phyloP scores from a whole-genome alignment of 2,888 invertebrate species.

The Torymus aiolomorphi region DNA sequence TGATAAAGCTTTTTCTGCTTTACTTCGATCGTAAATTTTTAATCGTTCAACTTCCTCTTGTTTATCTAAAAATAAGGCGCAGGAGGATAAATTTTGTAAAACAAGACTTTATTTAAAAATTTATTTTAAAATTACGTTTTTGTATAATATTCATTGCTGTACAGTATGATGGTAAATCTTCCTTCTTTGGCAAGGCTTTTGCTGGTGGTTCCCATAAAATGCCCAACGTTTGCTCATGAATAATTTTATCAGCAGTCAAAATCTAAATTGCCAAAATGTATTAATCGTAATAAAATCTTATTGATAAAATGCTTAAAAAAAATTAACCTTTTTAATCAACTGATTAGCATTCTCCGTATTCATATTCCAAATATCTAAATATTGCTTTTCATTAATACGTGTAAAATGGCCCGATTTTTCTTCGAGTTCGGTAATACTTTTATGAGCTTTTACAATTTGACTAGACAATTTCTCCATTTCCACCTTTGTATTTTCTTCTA shows the following conservation, averaged over 20 bases:
- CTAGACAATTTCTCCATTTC: conserved; percentile 83
- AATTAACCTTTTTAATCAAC: conserved; percentile 75
- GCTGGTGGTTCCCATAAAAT: conserved; percentile 78
- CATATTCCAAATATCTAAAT: conserved; percentile 80
- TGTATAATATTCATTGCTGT: conserved; percentile 63
- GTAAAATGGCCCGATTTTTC: conserved; percentile 84
- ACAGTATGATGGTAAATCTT: conserved; percentile 76
- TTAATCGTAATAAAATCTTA: background rate
- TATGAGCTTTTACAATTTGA: conserved; percentile 83
- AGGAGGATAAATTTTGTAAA: conserved; percentile 5
- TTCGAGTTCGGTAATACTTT: conserved; percentile 82
- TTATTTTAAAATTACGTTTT: conserved; percentile 61
- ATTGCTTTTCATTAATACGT: conserved; percentile 81
- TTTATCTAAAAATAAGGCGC: conserved; percentile 61
- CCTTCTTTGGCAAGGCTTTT: conserved; percentile 72
- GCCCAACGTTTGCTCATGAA: conserved; percentile 81
- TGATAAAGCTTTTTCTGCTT: conserved; percentile 59
- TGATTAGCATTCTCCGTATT: conserved; percentile 77
- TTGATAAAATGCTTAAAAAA: background rate
- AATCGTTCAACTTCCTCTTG: conserved; percentile 59
- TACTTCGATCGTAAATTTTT: conserved; percentile 60
- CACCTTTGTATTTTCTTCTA: conserved; percentile 80
- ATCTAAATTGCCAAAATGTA: conserved; percentile 70
- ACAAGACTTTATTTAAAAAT: background rate
- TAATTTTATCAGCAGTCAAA: conserved; percentile 78